Evolutionary conservation across 2,888 invertebrate species (phyloP), one percentile per base, ranked within the genome.

Genomic region (Sicus ferrugineus): DNA sequence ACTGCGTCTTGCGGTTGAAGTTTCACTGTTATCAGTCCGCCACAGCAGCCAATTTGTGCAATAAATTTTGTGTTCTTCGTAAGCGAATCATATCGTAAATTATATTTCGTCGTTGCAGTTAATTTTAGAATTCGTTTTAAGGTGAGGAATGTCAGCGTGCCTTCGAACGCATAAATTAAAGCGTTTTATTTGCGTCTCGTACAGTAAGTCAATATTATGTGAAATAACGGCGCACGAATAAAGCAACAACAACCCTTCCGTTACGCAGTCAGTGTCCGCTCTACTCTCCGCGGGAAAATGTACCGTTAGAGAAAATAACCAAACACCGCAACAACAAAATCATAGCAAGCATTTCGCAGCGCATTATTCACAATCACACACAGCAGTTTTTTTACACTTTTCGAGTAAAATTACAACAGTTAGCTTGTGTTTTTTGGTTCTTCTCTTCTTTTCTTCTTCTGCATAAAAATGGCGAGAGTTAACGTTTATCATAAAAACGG

Each of bases 341-440:
- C 80, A 78, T 73, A 76, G 77, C 80, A 79, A 79, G 79, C 79
- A 80, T 80, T n/a, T n/a, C n/a, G n/a, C n/a, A n/a, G n/a, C n/a
- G n/a, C n/a, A n/a, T n/a, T n/a, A 46, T 59, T 67, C 58, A 59
- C 67, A 67, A 67, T 67, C 42, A 67, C 31, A 21, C 48, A 16
- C n/a, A 56, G n/a, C 38, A 63, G 46, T 11, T 31, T 42, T 3
- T 42, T 42, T n/a, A 42, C 42, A 42, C 4, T 42, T n/a, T n/a
- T 34, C 42, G n/a, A 14, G 42, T 14, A 42, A 42, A n/a, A n/a
- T 16, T 1, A 16, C 14, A 42, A 42, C 14, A 42, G 1, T n/a
- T 2, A 1, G 9, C 16, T 9, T n/a, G 16, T 42, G 14, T 42
- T 42, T n/a, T 42, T 14, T 2, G 26, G 38, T 26, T 42, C 48